A percentile compares a stretch with the other conserved stretches of the same genome.
phyloP scores from a whole-genome alignment of 1,140 invertebrate species.

The Atta colombica region DNA sequence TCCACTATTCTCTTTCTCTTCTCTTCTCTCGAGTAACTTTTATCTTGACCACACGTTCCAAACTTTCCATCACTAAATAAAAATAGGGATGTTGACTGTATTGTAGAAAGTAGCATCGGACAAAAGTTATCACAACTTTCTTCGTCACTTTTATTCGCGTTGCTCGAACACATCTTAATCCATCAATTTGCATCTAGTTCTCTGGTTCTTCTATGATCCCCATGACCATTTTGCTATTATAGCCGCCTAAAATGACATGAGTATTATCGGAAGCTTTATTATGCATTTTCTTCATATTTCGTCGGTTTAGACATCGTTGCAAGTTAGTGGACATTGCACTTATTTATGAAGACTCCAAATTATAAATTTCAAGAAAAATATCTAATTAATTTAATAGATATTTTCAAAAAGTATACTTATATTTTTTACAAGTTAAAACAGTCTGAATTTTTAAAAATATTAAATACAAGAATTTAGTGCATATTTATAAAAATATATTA shows the following conservation, averaged over 20 bases:
- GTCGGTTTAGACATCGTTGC: neutral
- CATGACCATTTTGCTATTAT: neutral
- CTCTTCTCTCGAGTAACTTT: slow-evolving; percentile 28
- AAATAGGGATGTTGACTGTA: slow-evolving; percentile 49
- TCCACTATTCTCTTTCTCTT: neutral
- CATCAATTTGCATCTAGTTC: slow-evolving; percentile 45
- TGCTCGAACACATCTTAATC: slow-evolving; percentile 42
- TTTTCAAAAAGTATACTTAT: neutral
- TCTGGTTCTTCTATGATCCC: neutral
- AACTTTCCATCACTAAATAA: slow-evolving; percentile 53
- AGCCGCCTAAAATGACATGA: neutral
- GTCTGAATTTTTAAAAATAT: neutral
- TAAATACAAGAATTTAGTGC: neutral
- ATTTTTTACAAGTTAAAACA: neutral
- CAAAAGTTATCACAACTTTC: slow-evolving; percentile 40
- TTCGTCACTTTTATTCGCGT: slow-evolving; percentile 46
- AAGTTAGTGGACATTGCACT: neutral
- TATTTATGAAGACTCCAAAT: neutral
- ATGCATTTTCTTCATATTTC: neutral
- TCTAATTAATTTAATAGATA: neutral
- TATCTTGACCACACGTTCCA: slow-evolving; percentile 16
- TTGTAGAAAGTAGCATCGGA: slow-evolving; percentile 23
- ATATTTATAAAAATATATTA: slow-evolving; percentile 2
- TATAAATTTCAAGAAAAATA: neutral
- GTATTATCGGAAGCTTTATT: neutral